Percentiles rank a stretch among this genome's conserved stretches.
Evolutionary conservation across 2,888 invertebrate genomes (phyloP).

Genomic region (Carcina quercana): DNA sequence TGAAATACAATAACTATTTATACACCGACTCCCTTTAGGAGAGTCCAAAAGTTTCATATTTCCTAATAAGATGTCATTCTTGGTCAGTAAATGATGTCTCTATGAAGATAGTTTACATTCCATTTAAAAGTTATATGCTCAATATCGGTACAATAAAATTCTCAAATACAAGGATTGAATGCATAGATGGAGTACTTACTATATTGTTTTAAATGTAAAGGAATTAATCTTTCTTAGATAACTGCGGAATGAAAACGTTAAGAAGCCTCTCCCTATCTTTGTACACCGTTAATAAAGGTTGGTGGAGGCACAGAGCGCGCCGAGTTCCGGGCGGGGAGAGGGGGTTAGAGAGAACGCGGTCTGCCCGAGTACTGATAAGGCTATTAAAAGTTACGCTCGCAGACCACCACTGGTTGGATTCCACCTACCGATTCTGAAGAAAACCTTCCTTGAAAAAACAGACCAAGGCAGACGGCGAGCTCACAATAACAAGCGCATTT

Average conservation of each 20-base stretch:
- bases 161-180: too few relatives aligned
- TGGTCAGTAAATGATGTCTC: too few relatives aligned
- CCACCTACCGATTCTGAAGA: slow-evolving; percentile 41
- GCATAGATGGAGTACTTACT: neutral
- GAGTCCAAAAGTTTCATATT: too few relatives aligned
- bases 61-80: too few relatives aligned
- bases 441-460: slow-evolving; percentile 36
- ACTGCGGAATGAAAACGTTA: slow-evolving; percentile 11
- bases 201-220: neutral
- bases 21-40: too few relatives aligned
- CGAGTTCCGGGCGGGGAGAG: slow-evolving; percentile 31
- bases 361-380: slow-evolving; percentile 63
- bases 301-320: slow-evolving; percentile 35
- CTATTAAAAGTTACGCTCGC: slow-evolving; percentile 69
- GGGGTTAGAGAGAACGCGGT: slow-evolving; percentile 44
- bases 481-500: slow-evolving; percentile 32
- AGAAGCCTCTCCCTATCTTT: slow-evolving; percentile 32
- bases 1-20: too few relatives aligned
- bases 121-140: too few relatives aligned
- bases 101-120: too few relatives aligned
- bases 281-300: slow-evolving; percentile 46
- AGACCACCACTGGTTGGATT: slow-evolving; percentile 45
- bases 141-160: too few relatives aligned
- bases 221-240: too few relatives aligned
- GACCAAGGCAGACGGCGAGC: slow-evolving; percentile 20